Base-by-base conservation (phyloP, 2,888 invertebrate species). In the Microplitis manilae region DNA sequence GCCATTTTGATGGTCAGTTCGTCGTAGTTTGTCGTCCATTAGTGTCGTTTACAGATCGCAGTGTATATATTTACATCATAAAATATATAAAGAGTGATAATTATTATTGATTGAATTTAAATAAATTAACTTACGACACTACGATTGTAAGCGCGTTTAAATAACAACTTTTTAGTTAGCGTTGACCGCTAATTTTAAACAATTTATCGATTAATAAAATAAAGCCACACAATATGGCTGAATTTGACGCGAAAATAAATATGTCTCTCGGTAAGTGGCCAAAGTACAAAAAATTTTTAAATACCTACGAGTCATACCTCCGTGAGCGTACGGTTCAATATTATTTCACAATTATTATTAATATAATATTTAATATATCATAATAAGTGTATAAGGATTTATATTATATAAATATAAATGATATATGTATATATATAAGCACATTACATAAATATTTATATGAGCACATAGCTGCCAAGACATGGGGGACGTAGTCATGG, bases 231-330 rank as follows among this genome's bases (percentile, higher is more conserved):
- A 87, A 84, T 75, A 89, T 90, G 90, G 86, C 89, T 79, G 90
- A 89, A 82, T 85, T 89, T 84, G 89, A 90, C 82, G 88, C 88
- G 64, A 90, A 90, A 90, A 88, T 90, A 84, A 89, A 90, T 83
- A 90, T 90, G 90, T 90, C 90, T 82, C 89, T 89, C 82, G 90
- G 90, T 90, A 90, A 90, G 90, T 90, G 85, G 86, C 85, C 82
- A 84, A 82, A 83, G 83, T 84, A 81, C 83, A 83, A 80, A 83
- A 81, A 83, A 76, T 79, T 74, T 83, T 83, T 79, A 81, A 80
- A 77, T 83, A 81, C 83, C 79, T 80, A 81, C 79, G 79, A 82
- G 38, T 71, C 71, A 67, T 84, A 71, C 85, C 86, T 81, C 84
- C 85, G 81, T 88, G 87, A 89, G 84, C 83, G 84, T 86, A 86